Evolutionary conservation across 2,888 invertebrate genomes (phyloP), one percentile per base, ranked within the genome.

Genomic region (Hirtodrosophila cameraria): DNA sequence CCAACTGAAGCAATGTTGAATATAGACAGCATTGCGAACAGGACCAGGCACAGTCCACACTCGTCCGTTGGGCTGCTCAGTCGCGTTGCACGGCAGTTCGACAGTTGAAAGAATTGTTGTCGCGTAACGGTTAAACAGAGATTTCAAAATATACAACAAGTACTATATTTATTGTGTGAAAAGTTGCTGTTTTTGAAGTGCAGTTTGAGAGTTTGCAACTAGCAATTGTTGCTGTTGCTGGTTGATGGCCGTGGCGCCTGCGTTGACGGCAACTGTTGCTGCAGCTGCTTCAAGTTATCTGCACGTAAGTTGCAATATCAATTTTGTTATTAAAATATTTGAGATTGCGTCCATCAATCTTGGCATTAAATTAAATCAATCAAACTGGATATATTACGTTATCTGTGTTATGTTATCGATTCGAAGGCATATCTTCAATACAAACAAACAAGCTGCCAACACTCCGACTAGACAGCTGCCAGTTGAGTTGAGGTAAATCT

Each of bases 11-110:
- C 49, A n/a, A n/a, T n/a, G n/a, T 58, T 53, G 43, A 46, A 78
- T 67, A 67, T 71, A 81, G 62, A 55, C 62, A 62, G 48, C 52
- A 38, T 35, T 42, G 39, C 49, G 38, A 55, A 60, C 65, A 63
- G 48, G 60, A 38, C 52, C 39, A 15, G 52, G 48, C 79, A 88
- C 88, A 89, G 89, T 88, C 84, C 85, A 77, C 70, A 72, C 60
- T 85, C 81, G 84, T 76, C 80, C 71, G 79, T 81, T 86, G 84
- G 85, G 72, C 87, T 80, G 86, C 79, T 70, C 62, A 81, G 86
- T 86, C 88, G 88, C 80, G 83, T 74, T 66, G 67, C 62, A 52
- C 59, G 66, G 58, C 52, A 73, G n/a, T 27, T 53, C 39, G 16
- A 12, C 77, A 75, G 62, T 61, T 58, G 25, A 72, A 57, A 61